Base-by-base conservation (phyloP, 2,888 invertebrate species). In the Drosophila colorata region DNA sequence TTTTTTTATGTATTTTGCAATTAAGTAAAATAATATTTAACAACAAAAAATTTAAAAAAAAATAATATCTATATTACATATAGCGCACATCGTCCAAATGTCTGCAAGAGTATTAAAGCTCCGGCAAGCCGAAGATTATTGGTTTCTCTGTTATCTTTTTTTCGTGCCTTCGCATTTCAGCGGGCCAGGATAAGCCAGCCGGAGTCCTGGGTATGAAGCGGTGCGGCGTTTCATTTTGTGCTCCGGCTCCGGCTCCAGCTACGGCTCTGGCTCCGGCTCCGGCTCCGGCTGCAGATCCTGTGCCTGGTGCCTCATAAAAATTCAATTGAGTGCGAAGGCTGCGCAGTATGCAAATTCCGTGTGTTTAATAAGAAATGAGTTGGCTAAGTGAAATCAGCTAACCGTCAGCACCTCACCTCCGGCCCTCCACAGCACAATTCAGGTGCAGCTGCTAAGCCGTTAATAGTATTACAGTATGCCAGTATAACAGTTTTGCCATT, bases 311-410 rank as follows among this genome's bases (percentile, higher is more conserved):
- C 80, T 64, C 84, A 77, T 66, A 69, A 74, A 73, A 80, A 79
- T 83, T 83, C 77, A 76, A 80, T 79, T 69, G 61, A 56, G 41
- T 33, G 47, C 37, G 47, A 56, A 37, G 40, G 41, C 57, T 53
- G 72, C 56, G 51, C 37, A 31, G 16, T 60, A 80, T 79, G 83
- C 77, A 82, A 83, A 69, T 72, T 57, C 49, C 41, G 63, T 51
- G 47, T 59, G 56, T 46, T 61, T 43, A 58, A 57, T 60, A 49
- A 53, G 71, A 56, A 51, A 56, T 65, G 64, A 49, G 46, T 52
- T 56, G 38, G 28, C 58, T 60, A 55, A 63, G 61, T 73, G 69
- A 63, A 63, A 74, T 63, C 72, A 53, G 68, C 73, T 53, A 71
- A 58, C 65, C 38, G 25, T 41, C 20, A 13, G 4, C 33, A 3